These are phyloP conservation scores for Gerosis bhagava DNA, from an alignment of 2,888 invertebrate genomes.

Conservation along the genomic window DNA sequence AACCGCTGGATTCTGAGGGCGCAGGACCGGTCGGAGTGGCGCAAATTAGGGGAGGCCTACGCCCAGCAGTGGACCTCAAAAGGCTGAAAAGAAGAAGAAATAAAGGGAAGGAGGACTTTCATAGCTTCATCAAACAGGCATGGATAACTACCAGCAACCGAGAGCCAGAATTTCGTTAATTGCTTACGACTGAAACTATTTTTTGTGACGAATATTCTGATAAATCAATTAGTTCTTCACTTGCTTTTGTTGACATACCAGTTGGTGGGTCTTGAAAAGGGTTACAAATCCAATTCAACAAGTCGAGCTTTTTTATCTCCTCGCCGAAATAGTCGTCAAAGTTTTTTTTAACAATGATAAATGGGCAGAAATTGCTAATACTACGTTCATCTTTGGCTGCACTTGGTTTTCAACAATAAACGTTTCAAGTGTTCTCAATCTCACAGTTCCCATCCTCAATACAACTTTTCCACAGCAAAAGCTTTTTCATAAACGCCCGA, in stretches of 20 bases:
- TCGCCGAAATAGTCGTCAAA: neutral
- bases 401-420: neutral
- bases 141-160: too few species aligned
- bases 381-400: neutral
- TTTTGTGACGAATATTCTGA: slow-evolving; percentile 15
- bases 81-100: too few species aligned
- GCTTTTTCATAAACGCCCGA: too few species aligned
- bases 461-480: too few species aligned
- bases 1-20: too few species aligned
- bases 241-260: slow-evolving; percentile 5
- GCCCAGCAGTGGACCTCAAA: too few species aligned
- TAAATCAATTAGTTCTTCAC: slow-evolving; percentile 17
- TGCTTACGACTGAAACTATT: slow-evolving; percentile 19
- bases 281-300: slow-evolving; percentile 2
- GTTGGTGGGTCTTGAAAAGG: neutral
- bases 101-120: slow-evolving; percentile 1
- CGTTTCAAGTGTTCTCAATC: too few species aligned
- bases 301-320: slow-evolving; percentile 1
- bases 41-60: too few species aligned
- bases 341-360: slow-evolving; percentile 2
- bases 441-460: too few species aligned
- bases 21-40: too few species aligned
- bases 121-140: slow-evolving; percentile 22
- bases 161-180: too few species aligned
- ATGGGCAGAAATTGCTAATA: neutral